Conservation (phyloP, 2,113 vertebrate species). For the Calyptommatus sinebrachiatus region DNA sequence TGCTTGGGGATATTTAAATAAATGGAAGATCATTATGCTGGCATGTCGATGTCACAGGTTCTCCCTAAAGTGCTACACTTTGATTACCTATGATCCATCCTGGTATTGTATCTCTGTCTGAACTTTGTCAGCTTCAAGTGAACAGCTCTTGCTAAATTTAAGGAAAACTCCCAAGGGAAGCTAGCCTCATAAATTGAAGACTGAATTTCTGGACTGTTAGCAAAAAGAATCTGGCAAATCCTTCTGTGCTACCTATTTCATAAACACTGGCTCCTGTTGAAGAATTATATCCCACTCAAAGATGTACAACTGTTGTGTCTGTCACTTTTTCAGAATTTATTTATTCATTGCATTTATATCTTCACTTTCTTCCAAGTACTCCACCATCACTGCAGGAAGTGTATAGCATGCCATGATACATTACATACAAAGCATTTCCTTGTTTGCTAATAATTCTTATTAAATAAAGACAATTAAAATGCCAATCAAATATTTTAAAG, state of each 20-base stretch:
- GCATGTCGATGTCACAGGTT: constrained; percentile 44
- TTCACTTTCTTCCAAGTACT: too few relatives aligned
- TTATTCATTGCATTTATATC: too few relatives aligned
- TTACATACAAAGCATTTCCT: neutral
- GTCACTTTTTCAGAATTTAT: neutral
- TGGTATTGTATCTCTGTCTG: constrained; percentile 33
- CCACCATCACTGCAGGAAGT: neutral
- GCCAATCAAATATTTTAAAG: too few relatives aligned
- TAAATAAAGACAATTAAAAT: too few relatives aligned
- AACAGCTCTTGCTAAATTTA: constrained; percentile 58
- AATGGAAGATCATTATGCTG: constrained; percentile 51
- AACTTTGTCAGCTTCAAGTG: constrained; percentile 45
- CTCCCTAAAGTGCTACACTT: constrained; percentile 42
- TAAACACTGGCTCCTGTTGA: constrained; percentile 37
- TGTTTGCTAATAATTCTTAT: neutral
- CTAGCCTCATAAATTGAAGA: constrained; percentile 35
- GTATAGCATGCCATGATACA: neutral
- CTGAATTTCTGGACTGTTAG: constrained; percentile 38
- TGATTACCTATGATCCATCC: constrained; percentile 52
- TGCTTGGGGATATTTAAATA: constrained; percentile 60
- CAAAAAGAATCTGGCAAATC: constrained; percentile 28
- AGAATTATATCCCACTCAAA: constrained; percentile 25
- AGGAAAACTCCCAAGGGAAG: constrained; percentile 42
- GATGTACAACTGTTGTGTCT: constrained; percentile 11
- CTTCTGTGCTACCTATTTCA: constrained; percentile 12